Base-by-base conservation (phyloP, 1,140 invertebrate species). In the Nilaparvata lugens region DNA sequence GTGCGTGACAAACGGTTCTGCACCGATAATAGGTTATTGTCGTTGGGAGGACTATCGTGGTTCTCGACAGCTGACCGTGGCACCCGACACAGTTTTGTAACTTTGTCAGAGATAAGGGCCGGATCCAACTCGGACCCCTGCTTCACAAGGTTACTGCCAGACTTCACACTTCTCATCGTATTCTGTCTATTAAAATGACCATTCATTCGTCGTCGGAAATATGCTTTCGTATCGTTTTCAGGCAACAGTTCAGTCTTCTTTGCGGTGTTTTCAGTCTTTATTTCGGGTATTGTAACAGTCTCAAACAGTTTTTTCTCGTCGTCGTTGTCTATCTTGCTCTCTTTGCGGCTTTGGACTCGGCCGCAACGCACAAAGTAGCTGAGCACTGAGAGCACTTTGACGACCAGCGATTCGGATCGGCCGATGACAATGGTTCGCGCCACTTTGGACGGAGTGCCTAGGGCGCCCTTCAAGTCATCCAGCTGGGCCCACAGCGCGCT, bases 401-500 rank as follows among this genome's bases (percentile, higher is more conserved):
- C 80, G 11, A 89, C 79, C 78, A 73, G 62, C 87, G 78, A 38
- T 83, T 83, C 45, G 21, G 51, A 57, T 25, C 57, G 18, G 65
- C 66, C 38, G 81, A 83, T 82, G 45, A 95, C 80, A 38, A 94
- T 81, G 13, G 91, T 95, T 58, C 85, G 82, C 0, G 88, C 81
- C 19, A 89, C 73, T 72, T 84, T 84, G 0, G 82, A 74, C 2
- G 91, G 90, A 69, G 81, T 81, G 1, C 90, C 89, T 21, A 93
- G 78, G 56, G 86, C 86, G 14, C 91, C 92, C 69, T 88, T 89
- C 7, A 94, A 73, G 72, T 95, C 90, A 23, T 83, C 83, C 58
- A 94, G 71, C 69, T 94, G 91, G 0, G 87, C 87, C 91, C 91
- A 93, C 0, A 94, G 69, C 0, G 89, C 88, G 76, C 93, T 93